phyloP scores from a whole-genome alignment of 1,140 invertebrate genomes.

The Drosophila yakuba region DNA sequence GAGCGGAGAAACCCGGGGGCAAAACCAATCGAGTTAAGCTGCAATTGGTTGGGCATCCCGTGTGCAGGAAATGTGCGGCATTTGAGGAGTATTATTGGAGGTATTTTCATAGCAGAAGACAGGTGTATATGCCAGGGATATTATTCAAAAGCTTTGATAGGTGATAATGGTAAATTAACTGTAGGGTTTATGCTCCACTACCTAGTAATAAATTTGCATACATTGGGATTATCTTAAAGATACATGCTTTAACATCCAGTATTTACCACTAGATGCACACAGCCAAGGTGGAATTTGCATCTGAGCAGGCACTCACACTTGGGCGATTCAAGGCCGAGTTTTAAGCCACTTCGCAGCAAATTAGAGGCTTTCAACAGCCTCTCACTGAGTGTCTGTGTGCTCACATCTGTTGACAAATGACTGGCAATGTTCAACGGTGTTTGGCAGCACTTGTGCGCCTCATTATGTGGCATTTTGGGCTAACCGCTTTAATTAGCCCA shows the following conservation, averaged over 20 bases:
- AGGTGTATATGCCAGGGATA: conserved; percentile 1
- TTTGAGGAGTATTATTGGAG: conserved; percentile 7
- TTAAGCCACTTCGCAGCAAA: conserved; percentile 72
- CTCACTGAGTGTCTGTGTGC: conserved; percentile 30
- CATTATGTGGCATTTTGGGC: conserved; percentile 80
- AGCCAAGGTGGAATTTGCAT: conserved; percentile 39
- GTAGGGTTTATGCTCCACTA: too few relatives aligned
- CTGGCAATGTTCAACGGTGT: conserved; percentile 78
- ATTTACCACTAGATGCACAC: conserved; percentile 1
- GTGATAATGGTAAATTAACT: too few relatives aligned
- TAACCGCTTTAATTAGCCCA: conserved; percentile 81
- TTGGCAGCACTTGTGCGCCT: conserved; percentile 81
- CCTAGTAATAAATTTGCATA: too few relatives aligned
- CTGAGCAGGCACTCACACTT: conserved; percentile 24
- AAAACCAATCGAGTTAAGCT: conserved; percentile 18
- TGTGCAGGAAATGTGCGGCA: background rate
- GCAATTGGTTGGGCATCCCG: conserved; percentile 25
- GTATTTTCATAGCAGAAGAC: background rate
- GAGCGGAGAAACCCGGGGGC: background rate
- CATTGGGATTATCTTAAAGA: background rate
- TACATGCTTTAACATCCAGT: background rate
- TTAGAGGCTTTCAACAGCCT: conserved; percentile 76
- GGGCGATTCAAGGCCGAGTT: conserved; percentile 51
- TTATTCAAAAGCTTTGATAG: background rate
- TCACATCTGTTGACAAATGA: conserved; percentile 73